Evolutionary conservation across 1,140 invertebrate genomes (phyloP).

Genomic region (Papilio aristodemus): DNA sequence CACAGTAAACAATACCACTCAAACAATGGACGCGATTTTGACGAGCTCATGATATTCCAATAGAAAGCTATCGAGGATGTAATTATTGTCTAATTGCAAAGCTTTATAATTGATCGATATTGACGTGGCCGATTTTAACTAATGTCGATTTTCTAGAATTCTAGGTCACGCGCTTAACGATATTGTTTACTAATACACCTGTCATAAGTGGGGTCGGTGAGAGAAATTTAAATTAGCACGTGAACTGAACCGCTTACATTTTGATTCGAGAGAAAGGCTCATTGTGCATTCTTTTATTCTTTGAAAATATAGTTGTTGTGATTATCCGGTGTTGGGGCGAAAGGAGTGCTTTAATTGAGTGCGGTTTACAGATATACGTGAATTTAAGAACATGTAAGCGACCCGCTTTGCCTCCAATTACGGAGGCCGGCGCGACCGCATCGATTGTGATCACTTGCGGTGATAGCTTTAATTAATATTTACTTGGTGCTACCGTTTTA

Average conservation of each 20-base stretch:
- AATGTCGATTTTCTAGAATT: slow-evolving; percentile 58
- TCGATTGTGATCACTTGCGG: slow-evolving; percentile 55
- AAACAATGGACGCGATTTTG: slow-evolving; percentile 10
- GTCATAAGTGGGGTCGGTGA: slow-evolving; percentile 50
- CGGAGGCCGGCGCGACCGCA: slow-evolving; percentile 44
- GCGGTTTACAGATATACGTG: slow-evolving; percentile 42
- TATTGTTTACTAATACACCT: slow-evolving; percentile 57
- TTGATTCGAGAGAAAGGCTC: slow-evolving; percentile 58
- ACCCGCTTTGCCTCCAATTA: slow-evolving; percentile 54
- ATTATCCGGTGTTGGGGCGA: slow-evolving; percentile 28
- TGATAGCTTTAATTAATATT: slow-evolving; percentile 73
- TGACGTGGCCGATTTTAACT: slow-evolving; percentile 20
- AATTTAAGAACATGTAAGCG: slow-evolving; percentile 51
- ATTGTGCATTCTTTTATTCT: slow-evolving; percentile 35
- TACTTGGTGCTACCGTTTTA: slow-evolving; percentile 67
- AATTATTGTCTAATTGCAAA: slow-evolving; percentile 28
- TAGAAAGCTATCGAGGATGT: slow-evolving; percentile 9
- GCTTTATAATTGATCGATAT: slow-evolving; percentile 24
- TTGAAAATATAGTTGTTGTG: neutral
- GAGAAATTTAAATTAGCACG: slow-evolving; percentile 63
- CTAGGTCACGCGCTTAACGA: slow-evolving; percentile 55
- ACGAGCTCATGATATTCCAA: neutral
- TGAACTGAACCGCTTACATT: slow-evolving; percentile 36
- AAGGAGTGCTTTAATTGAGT: slow-evolving; percentile 46
- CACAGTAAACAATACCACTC: slow-evolving; percentile 22